Evolutionary conservation across 2,113 vertebrate species (phyloP).

Genomic region (Rhipidura dahli): DNA sequence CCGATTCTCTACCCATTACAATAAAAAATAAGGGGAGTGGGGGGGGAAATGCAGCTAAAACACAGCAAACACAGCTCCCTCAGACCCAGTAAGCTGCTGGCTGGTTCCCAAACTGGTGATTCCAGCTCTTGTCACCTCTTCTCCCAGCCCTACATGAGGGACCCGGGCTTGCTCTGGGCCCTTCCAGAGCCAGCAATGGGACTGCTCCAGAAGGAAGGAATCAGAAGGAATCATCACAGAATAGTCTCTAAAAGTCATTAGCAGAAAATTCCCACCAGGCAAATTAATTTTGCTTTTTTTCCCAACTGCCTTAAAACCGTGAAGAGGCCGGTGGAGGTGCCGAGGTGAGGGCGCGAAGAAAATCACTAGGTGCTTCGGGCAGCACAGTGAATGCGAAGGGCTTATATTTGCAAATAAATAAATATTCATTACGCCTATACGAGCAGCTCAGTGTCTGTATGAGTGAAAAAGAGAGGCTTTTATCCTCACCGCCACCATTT

Average conservation of each 20-base stretch:
- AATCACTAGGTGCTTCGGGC: neutral
- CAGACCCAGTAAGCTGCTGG: neutral
- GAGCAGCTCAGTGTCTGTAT: neutral
- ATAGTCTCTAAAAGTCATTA: neutral
- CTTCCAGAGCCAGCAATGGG: rapidly evolving
- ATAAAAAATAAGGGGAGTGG: rapidly evolving
- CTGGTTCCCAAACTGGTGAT: neutral
- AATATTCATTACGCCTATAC: rapidly evolving
- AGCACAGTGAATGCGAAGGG: rapidly evolving
- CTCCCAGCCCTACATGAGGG: rapidly evolving
- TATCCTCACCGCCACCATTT: neutral
- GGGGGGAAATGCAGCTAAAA: rapidly evolving
- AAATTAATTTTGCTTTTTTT: rapidly evolving
- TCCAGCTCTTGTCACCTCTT: neutral
- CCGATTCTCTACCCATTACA: neutral
- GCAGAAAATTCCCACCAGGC: neutral
- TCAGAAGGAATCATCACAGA: too few species aligned
- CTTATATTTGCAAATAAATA: neutral
- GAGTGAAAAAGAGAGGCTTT: neutral
- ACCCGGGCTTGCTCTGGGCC: neutral
- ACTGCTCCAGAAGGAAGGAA: neutral
- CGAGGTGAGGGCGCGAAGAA: neutral
- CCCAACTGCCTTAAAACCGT: rapidly evolving
- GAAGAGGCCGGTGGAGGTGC: too few species aligned
- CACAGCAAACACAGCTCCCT: neutral